Evolutionary conservation across 2,797 vertebrate species (phyloP).

Genomic region (Phalanger gymnotis): DNA sequence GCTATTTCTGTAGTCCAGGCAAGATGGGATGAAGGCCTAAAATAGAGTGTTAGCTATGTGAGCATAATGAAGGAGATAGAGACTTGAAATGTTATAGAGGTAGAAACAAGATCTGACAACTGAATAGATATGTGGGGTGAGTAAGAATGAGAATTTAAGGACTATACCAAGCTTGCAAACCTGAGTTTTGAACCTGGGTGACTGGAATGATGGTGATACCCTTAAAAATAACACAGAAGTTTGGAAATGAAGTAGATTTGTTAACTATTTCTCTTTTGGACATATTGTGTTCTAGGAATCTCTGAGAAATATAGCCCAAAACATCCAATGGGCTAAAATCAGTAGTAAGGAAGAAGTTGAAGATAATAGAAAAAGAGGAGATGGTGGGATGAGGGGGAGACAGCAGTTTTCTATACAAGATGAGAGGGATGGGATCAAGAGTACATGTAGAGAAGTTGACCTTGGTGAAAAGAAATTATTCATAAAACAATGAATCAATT

Average conservation of each 20-base stretch:
- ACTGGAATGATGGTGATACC: not conserved
- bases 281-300: not conserved
- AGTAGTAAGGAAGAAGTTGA: not conserved
- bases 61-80: not conserved
- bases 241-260: not conserved
- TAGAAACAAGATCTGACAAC: not conserved
- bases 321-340: not conserved
- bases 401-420: not conserved
- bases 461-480: not conserved
- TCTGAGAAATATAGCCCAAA: not conserved
- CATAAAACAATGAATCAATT: not conserved
- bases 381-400: not conserved
- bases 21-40: not conserved
- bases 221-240: not conserved
- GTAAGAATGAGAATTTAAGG: not conserved
- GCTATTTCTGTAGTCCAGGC: not conserved
- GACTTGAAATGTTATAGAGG: not conserved
- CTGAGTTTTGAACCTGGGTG: not conserved
- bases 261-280: not conserved
- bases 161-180: not conserved
- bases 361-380: not conserved
- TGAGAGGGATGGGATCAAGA: not conserved
- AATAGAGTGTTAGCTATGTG: not conserved
- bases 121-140: not conserved
- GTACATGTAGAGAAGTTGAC: not conserved